A percentile compares a stretch with the other conserved stretches of the same genome.
Evolutionary conservation across 2,888 invertebrate species (phyloP).

Genomic region (Nemotelus pantherinus): DNA sequence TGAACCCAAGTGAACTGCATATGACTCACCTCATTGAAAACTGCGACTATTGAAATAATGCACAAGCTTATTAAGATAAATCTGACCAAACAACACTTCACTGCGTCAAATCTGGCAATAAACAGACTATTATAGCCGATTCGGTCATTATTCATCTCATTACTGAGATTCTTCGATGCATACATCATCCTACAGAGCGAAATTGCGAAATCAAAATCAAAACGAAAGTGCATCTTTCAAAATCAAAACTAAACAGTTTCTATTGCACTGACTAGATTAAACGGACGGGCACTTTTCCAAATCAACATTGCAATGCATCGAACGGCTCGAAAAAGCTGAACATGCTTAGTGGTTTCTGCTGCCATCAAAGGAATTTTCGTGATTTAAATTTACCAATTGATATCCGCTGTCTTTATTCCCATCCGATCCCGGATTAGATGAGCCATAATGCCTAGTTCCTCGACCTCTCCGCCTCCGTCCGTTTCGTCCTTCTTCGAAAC

Average conservation of each 20-base stretch:
- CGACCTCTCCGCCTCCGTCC: neutral
- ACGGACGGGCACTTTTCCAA: constrained; percentile 5
- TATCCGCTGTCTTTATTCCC: constrained; percentile 12
- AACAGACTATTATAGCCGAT: too few species aligned
- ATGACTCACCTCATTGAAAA: too few species aligned
- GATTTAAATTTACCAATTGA: constrained; percentile 27
- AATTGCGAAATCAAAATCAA: too few species aligned
- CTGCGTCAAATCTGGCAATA: too few species aligned
- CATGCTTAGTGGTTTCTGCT: neutral
- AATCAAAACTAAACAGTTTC: constrained; percentile 24
- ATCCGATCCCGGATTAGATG: neutral
- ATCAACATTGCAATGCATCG: neutral
- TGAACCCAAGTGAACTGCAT: too few species aligned
- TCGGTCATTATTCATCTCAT: too few species aligned
- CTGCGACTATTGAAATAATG: too few species aligned
- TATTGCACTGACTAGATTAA: constrained; percentile 5
- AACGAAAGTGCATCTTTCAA: too few species aligned
- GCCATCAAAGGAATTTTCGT: constrained; percentile 36
- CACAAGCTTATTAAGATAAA: too few species aligned
- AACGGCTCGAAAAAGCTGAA: neutral
- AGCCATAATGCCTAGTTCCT: neutral
- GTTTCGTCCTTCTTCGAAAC: neutral
- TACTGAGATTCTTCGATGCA: too few species aligned
- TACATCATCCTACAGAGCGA: too few species aligned
- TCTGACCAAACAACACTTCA: too few species aligned